Evolutionary conservation across 2,797 vertebrate genomes (phyloP).

Genomic region (Chaunax sp.): DNA sequence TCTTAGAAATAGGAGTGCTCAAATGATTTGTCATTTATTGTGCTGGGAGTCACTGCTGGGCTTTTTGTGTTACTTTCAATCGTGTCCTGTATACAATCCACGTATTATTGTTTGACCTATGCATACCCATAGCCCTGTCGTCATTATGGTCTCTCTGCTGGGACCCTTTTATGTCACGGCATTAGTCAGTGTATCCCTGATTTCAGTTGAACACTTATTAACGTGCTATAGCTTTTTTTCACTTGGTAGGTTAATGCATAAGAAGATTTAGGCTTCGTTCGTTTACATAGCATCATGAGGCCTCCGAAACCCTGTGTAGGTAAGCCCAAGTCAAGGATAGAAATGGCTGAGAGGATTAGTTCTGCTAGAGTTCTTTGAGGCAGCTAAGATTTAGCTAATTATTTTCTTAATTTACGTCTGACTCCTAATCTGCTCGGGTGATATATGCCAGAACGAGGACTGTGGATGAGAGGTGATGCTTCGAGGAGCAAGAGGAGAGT

Average conservation of each 20-base stretch:
- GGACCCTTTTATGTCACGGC: background rate
- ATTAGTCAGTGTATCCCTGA: background rate
- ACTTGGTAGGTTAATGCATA: conserved; percentile 26
- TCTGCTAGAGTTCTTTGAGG: conserved; percentile 50
- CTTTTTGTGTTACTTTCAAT: background rate
- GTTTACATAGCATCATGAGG: conserved; percentile 37
- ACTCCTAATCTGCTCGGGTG: conserved; percentile 35
- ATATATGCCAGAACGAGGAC: conserved; percentile 6
- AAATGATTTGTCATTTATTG: too few relatives aligned
- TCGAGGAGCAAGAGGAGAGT: background rate
- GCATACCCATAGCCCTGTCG: too few relatives aligned
- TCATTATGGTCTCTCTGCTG: background rate
- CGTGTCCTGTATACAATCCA: background rate
- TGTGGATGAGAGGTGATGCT: conserved; percentile 2
- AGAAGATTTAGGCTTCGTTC: conserved; percentile 42
- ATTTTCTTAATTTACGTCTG: conserved; percentile 72
- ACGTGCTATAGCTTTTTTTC: conserved; percentile 18
- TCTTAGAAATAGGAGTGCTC: too few relatives aligned
- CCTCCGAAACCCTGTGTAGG: conserved; percentile 36
- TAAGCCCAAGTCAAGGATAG: conserved; percentile 42
- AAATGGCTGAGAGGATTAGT: conserved; percentile 67
- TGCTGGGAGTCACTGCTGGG: background rate
- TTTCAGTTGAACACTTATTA: background rate
- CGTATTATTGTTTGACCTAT: background rate
- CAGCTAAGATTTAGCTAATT: conserved; percentile 68